Evolutionary conservation across 2,797 vertebrate genomes (phyloP), one percentile per base, ranked within the genome.

Genomic region (Channa striata): DNA sequence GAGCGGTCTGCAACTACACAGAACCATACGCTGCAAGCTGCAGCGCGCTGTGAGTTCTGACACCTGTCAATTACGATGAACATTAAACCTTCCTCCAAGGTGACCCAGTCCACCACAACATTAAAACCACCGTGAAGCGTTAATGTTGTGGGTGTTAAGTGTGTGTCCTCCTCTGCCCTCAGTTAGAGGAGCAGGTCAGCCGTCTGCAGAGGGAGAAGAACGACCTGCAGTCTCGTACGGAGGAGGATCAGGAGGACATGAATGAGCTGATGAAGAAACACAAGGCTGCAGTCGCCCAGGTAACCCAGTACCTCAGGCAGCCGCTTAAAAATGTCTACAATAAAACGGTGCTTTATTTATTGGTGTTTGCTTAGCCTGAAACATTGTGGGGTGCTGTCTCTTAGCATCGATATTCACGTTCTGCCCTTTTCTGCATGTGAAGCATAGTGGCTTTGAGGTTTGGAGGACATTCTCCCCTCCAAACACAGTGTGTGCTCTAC

Each of bases 201-300:
- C 96, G 97, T 64, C 91, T 98, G 74, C 97, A 99, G 91, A 92
- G 97, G 62, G 98, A 99, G 90, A 99, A 98, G 92, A 99, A 99
- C 0, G 97, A 99, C 83, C 88, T 98, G 79, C 97, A 99, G 94
- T 97, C 96, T 39, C 95, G 97, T 17, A 94, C 97, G 88, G 98
- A 99, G 89, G 98, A 99, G 80, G 98, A 99, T 78, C 98, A 99
- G 89, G 98, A 99, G 87, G 97, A 99, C 91, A 93, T 98, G 95
- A 99, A 99, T 0, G 98, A 99, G 80, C 92, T 99, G 87, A 98
- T 99, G 97, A 99, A 99, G 93, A 99, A 98, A 87, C 97, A 99
- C 91, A 99, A 99, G 88, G 96, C 97, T 0, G 94, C 96, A 0
- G 97, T 99, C 56, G 95, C 97, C 54, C 98, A 99, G 97, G 98